A percentile compares a stretch with the other conserved stretches of the same genome.
Conservation (phyloP, 2,888 invertebrate genomes). For the Leptura quadrifasciata region DNA sequence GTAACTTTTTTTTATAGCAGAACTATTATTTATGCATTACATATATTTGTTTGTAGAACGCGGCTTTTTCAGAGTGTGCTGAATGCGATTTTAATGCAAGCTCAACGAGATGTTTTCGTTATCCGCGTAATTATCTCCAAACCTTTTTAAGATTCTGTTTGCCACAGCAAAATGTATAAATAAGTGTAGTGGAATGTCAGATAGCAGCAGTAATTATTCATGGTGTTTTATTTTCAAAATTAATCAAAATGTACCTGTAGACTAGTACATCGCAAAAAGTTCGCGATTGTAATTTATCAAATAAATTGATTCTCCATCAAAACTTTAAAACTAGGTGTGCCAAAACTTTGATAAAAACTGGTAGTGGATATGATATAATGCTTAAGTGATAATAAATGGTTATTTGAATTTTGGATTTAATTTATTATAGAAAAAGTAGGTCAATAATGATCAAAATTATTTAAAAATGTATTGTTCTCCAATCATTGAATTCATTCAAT, state of each 20-base stretch:
- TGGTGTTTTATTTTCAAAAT: slow-evolving; percentile 14
- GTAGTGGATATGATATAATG: no score
- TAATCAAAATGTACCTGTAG: background rate
- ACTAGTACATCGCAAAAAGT: no score
- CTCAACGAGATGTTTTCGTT: slow-evolving; percentile 20
- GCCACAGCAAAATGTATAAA: slow-evolving; percentile 11
- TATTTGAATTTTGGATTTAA: no score
- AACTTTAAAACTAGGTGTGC: no score
- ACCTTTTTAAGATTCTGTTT: slow-evolving; percentile 22
- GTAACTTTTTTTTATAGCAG: background rate
- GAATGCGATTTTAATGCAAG: slow-evolving; percentile 26
- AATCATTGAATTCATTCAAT: no score
- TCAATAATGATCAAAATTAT: no score
- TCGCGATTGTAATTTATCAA: no score
- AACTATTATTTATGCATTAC: background rate
- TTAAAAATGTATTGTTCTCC: no score
- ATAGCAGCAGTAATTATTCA: slow-evolving; percentile 9
- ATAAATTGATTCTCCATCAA: no score
- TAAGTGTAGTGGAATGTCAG: background rate
- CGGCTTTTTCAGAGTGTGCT: slow-evolving; percentile 6
- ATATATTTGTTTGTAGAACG: background rate
- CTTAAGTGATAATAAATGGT: no score
- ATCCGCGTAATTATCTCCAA: slow-evolving; percentile 8
- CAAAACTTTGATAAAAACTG: no score
- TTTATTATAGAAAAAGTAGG: no score